Conservation (phyloP, 1,140 invertebrate species). For the Sycophaga agraensis region DNA sequence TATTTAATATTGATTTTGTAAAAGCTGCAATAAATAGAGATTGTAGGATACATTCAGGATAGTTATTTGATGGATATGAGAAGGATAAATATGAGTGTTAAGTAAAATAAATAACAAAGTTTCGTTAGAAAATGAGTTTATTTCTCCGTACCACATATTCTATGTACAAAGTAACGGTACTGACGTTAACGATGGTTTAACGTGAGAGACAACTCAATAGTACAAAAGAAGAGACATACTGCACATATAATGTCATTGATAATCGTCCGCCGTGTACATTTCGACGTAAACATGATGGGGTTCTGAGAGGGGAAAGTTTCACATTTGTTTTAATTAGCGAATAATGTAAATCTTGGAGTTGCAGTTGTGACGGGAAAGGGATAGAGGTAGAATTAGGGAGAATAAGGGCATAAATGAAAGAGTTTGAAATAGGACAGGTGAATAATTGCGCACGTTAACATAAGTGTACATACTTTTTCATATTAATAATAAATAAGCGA, state of each 20-base stretch:
- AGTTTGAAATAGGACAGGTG: constrained; percentile 4
- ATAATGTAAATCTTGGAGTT: constrained; percentile 27
- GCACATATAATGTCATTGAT: constrained; percentile 32
- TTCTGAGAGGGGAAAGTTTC: constrained; percentile 15
- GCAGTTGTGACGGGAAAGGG: constrained; percentile 3
- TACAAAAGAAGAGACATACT: constrained; percentile 44
- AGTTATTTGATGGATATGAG: too few relatives aligned
- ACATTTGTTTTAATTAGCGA: constrained; percentile 13
- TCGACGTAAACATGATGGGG: too few relatives aligned
- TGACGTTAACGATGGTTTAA: constrained; percentile 53
- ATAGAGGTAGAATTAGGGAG: constrained; percentile 22
- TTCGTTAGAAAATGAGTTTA: constrained; percentile 60
- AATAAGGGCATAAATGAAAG: constrained; percentile 25
- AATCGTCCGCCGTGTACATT: constrained; percentile 20
- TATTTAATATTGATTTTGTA: too few relatives aligned
- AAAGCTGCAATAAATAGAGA: too few relatives aligned
- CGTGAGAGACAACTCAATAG: constrained; percentile 50
- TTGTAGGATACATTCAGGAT: too few relatives aligned
- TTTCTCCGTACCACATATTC: constrained; percentile 57
- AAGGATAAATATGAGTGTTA: too few relatives aligned
- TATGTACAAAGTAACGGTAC: constrained; percentile 58
- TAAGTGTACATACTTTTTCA: constrained; percentile 31
- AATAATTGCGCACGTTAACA: constrained; percentile 26
- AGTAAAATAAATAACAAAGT: not conserved
- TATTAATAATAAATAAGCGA: constrained; percentile 57